These are phyloP conservation scores for Zygaena filipendulae DNA, from an alignment of 2,888 invertebrate species.

Conservation along the genomic window DNA sequence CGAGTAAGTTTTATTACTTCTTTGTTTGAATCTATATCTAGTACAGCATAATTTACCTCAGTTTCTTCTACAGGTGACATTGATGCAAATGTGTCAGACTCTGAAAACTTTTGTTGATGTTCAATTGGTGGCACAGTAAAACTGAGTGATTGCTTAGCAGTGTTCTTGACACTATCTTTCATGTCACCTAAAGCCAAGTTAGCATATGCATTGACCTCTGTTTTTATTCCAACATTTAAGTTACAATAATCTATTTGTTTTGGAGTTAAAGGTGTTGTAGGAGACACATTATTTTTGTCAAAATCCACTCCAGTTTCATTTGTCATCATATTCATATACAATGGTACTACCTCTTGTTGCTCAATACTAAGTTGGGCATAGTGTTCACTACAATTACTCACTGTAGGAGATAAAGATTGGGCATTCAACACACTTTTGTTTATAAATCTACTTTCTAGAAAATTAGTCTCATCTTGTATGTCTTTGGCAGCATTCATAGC, in stretches of 20 bases:
- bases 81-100: slow-evolving; percentile 51
- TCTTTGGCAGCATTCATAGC: slow-evolving; percentile 45
- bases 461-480: slow-evolving; percentile 48
- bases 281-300: slow-evolving; percentile 31
- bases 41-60: slow-evolving; percentile 79
- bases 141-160: slow-evolving; percentile 26
- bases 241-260: slow-evolving; percentile 53
- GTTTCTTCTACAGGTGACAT: slow-evolving; percentile 50
- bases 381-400: slow-evolving; percentile 56
- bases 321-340: slow-evolving; percentile 55
- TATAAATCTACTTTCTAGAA: slow-evolving; percentile 41
- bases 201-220: slow-evolving; percentile 48
- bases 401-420: slow-evolving; percentile 41
- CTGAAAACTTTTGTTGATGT: slow-evolving; percentile 43
- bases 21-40: slow-evolving; percentile 77
- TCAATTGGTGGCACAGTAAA: slow-evolving; percentile 25
- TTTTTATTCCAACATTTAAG: slow-evolving; percentile 33
- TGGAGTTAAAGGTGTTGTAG: slow-evolving; percentile 44
- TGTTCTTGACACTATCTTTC: slow-evolving; percentile 34
- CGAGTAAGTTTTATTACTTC: slow-evolving; percentile 28
- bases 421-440: slow-evolving; percentile 21
- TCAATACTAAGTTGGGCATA: slow-evolving; percentile 55
- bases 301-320: slow-evolving; percentile 30
- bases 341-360: slow-evolving; percentile 38
- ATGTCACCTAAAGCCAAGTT: slow-evolving; percentile 48